A percentile compares a stretch with the other conserved stretches of the same genome.
Conservation (phyloP, 2,888 invertebrate species). For the Ephialtes manifestator region DNA sequence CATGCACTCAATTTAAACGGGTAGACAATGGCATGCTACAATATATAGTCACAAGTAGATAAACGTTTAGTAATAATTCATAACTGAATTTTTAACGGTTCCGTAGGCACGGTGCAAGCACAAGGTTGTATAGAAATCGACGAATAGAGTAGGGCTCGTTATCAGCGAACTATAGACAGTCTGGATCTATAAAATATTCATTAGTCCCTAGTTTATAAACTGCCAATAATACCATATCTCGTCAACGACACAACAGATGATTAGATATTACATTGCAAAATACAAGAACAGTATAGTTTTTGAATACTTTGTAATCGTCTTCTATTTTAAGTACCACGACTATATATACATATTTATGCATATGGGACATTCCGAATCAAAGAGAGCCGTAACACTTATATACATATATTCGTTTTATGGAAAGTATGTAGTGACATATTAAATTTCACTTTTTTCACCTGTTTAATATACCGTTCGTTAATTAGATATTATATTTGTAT, state of each 20-base stretch:
- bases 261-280: conserved; percentile 25
- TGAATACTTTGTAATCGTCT: conserved; percentile 10
- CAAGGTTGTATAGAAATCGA: neutral
- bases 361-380: neutral
- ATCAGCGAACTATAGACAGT: neutral
- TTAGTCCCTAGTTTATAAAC: no score
- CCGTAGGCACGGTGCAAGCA: neutral
- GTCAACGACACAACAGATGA: neutral
- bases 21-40: neutral
- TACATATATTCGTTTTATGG: neutral
- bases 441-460: no score
- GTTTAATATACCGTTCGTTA: no score
- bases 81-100: neutral
- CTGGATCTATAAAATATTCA: conserved; percentile 12
- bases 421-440: no score
- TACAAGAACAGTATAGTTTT: conserved; percentile 11
- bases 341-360: neutral
- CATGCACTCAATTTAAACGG: neutral
- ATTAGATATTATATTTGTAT: no score
- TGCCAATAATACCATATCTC: neutral
- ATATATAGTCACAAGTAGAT: neutral
- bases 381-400: neutral
- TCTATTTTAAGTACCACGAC: conserved; percentile 5
- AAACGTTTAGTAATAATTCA: neutral
- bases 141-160: neutral